Percentiles rank a stretch among this genome's conserved stretches.
Conservation (phyloP, 92 coral and sea anemone species). For the Parazoanthus atlanticus region DNA sequence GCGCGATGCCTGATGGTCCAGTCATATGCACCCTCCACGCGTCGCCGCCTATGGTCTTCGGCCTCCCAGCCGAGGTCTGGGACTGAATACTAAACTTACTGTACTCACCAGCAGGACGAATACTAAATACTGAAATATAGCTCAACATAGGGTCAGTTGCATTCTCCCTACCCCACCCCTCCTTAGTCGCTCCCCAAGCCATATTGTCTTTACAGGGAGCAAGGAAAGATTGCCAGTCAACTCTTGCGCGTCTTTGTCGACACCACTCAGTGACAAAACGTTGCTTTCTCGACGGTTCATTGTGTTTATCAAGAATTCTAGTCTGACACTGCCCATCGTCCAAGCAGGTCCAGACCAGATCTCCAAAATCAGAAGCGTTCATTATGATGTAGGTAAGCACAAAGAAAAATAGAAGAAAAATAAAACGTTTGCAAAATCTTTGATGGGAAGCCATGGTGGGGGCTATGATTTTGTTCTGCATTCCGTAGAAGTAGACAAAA, state of each 20-base stretch:
- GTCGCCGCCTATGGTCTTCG: conserved; percentile 44
- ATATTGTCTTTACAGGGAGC: conserved; percentile 49
- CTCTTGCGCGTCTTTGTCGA: conserved; percentile 32
- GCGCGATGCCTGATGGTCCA: conserved; percentile 40
- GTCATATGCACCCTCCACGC: conserved; percentile 45
- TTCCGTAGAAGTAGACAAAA: neutral
- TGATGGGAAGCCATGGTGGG: conserved; percentile 30
- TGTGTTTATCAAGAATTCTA: neutral
- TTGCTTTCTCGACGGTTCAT: neutral
- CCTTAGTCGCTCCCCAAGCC: conserved; percentile 52
- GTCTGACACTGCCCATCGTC: conserved; percentile 2
- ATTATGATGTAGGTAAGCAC: conserved; percentile 27
- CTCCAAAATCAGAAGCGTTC: conserved; percentile 8
- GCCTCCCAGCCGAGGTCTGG: conserved; percentile 19
- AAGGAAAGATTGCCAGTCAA: conserved; percentile 45
- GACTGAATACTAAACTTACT: conserved; percentile 38
- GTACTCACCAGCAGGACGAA: conserved; percentile 50
- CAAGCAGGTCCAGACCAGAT: conserved; percentile 33
- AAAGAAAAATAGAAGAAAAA: neutral
- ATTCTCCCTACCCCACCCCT: conserved; percentile 45
- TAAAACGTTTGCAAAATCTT: conserved; percentile 21
- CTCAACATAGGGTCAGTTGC: conserved; percentile 39
- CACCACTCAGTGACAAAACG: conserved; percentile 38
- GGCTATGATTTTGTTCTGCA: neutral
- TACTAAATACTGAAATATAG: conserved; percentile 34